Evolutionary conservation across 1,140 invertebrate species (phyloP).

Genomic region (Drosophila parabipectinata): DNA sequence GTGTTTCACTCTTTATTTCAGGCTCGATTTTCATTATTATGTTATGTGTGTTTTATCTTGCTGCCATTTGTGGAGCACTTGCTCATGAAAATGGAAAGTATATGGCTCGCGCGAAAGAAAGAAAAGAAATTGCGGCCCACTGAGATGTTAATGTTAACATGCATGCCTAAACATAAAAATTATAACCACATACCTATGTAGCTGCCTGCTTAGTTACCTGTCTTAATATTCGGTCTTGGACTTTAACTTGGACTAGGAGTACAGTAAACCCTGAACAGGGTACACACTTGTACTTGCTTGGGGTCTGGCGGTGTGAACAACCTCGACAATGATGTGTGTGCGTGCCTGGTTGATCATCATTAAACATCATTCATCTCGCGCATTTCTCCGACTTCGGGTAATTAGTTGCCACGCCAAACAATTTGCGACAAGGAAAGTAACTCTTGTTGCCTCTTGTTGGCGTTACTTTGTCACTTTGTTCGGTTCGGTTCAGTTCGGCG

Average conservation of each 20-base stretch:
- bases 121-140: slow-evolving; percentile 67
- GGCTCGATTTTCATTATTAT: slow-evolving; percentile 43
- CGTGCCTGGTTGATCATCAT: slow-evolving; percentile 37
- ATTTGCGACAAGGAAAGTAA: slow-evolving; percentile 74
- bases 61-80: slow-evolving; percentile 63
- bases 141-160: slow-evolving; percentile 64
- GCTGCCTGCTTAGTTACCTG: slow-evolving; percentile 4
- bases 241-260: slow-evolving; percentile 17
- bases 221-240: slow-evolving; percentile 7
- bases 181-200: slow-evolving; percentile 45
- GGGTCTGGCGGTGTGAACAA: slow-evolving; percentile 39
- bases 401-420: slow-evolving; percentile 71
- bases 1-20: slow-evolving; percentile 35
- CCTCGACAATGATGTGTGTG: slow-evolving; percentile 31
- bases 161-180: slow-evolving; percentile 79
- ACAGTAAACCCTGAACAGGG: too few relatives aligned
- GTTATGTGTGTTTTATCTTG: slow-evolving; percentile 52
- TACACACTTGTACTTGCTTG: background rate
- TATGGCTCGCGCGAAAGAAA: slow-evolving; percentile 58
- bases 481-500: background rate
- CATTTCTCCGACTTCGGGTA: slow-evolving; percentile 33
- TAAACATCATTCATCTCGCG: slow-evolving; percentile 23
- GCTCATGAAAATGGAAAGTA: slow-evolving; percentile 79
- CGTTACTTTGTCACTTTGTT: slow-evolving; percentile 53
- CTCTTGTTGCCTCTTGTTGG: slow-evolving; percentile 28